These are phyloP conservation scores for Ceratina japonica DNA, from an alignment of 1,140 invertebrate species.

Conservation along the genomic window DNA sequence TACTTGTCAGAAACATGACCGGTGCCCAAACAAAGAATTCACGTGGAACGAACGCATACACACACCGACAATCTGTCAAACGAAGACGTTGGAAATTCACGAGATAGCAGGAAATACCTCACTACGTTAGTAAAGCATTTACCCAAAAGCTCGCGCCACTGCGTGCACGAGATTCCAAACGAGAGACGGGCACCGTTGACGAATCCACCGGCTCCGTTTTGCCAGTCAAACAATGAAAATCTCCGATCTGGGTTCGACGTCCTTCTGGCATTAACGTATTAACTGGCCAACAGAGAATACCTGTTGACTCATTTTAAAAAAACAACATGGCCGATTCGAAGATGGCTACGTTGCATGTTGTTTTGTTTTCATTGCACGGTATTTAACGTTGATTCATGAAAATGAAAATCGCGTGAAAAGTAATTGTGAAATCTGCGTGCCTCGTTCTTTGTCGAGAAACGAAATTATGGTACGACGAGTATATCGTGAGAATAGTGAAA, in stretches of 20 bases:
- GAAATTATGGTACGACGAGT: background rate
- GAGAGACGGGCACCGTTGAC: background rate
- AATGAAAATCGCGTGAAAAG: background rate
- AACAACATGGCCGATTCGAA: slow-evolving; percentile 52
- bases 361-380: slow-evolving; percentile 42
- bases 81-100: slow-evolving; percentile 64
- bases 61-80: slow-evolving; percentile 69
- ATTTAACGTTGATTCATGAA: background rate
- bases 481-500: background rate
- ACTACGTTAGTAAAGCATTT: slow-evolving; percentile 54
- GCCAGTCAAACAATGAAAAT: slow-evolving; percentile 29
- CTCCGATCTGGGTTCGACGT: slow-evolving; percentile 35
- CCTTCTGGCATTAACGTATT: slow-evolving; percentile 45
- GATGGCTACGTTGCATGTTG: slow-evolving; percentile 25
- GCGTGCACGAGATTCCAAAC: background rate
- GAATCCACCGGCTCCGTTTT: background rate
- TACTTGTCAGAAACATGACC: slow-evolving; percentile 63
- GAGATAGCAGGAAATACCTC: slow-evolving; percentile 65
- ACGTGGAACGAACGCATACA: slow-evolving; percentile 66
- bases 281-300: slow-evolving; percentile 28
- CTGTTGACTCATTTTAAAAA: slow-evolving; percentile 45
- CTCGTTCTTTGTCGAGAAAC: background rate
- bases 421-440: background rate
- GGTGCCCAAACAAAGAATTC: slow-evolving; percentile 68
- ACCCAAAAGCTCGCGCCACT: slow-evolving; percentile 12